phyloP scores from a whole-genome alignment of 35 echinoderm and acorn worm genomes.

The Ophioderma brevispina region DNA sequence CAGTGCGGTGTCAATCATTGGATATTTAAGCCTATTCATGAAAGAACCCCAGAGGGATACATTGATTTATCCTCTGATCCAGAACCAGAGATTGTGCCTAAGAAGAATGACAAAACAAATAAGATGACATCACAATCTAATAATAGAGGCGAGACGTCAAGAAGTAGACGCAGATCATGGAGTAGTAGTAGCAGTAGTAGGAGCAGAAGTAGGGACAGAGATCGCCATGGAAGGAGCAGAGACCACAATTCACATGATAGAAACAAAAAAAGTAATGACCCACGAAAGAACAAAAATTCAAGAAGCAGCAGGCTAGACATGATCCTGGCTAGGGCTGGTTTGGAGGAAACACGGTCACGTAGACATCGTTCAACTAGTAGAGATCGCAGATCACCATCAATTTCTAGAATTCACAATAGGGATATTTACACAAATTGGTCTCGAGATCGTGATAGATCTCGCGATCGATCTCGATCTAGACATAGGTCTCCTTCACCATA shows the following conservation, averaged over 20 bases:
- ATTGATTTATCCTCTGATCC: slow-evolving; percentile 43
- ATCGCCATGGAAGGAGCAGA: no score
- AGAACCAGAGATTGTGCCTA: not conserved
- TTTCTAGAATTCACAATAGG: not conserved
- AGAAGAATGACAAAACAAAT: slow-evolving; percentile 12
- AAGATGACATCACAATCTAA: not conserved
- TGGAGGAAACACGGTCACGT: not conserved
- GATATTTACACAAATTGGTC: no score
- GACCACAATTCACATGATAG: no score
- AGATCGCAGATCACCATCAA: not conserved
- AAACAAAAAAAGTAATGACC: no score
- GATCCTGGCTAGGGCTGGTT: not conserved
- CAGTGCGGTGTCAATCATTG: slow-evolving; percentile 77
- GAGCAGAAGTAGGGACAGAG: not conserved
- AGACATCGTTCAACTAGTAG: not conserved
- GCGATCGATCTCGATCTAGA: not conserved
- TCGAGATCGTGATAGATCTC: not conserved
- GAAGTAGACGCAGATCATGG: not conserved
- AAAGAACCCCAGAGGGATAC: slow-evolving; percentile 76
- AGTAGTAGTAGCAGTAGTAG: not conserved
- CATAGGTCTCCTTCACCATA: not conserved
- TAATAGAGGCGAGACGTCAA: not conserved
- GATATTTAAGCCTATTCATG: slow-evolving; percentile 43
- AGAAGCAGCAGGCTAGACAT: not conserved
- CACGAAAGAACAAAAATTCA: no score